Conservation (phyloP, 2,113 vertebrate genomes). For the Lagenorhynchus albirostris region DNA sequence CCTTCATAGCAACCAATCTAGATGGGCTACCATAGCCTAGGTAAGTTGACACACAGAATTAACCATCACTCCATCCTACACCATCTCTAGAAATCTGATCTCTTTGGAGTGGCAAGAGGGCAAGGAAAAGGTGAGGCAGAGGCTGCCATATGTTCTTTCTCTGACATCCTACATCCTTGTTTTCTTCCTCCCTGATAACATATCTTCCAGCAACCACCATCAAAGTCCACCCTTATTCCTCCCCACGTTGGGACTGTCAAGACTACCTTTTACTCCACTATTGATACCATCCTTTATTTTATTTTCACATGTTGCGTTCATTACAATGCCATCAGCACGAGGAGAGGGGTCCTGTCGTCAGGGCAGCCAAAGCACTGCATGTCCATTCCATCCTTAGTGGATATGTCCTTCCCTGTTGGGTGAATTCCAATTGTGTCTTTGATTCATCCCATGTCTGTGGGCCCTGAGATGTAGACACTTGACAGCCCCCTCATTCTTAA, state of each 20-base stretch:
- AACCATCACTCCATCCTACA: fast-evolving
- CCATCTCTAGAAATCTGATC: background rate
- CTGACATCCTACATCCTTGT: background rate
- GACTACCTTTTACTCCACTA: background rate
- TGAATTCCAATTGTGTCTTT: constrained; percentile 32
- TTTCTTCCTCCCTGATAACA: background rate
- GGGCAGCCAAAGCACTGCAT: constrained; percentile 10
- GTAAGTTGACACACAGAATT: background rate
- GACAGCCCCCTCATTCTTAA: background rate
- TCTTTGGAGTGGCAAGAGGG: background rate
- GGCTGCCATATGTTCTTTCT: background rate
- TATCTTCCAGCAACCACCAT: background rate
- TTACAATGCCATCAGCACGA: background rate
- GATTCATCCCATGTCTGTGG: constrained; percentile 17
- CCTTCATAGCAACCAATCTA: too few species aligned
- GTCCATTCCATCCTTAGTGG: background rate
- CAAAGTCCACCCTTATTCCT: background rate
- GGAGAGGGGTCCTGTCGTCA: background rate
- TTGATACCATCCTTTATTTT: background rate
- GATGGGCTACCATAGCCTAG: too few species aligned
- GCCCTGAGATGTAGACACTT: background rate
- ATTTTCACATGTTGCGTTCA: background rate
- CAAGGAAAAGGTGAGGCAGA: background rate
- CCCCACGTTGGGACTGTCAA: background rate
- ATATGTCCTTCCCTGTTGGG: constrained; percentile 5